Evolutionary conservation across 2,797 vertebrate species (phyloP).

Genomic region (Salarias fasciatus): DNA sequence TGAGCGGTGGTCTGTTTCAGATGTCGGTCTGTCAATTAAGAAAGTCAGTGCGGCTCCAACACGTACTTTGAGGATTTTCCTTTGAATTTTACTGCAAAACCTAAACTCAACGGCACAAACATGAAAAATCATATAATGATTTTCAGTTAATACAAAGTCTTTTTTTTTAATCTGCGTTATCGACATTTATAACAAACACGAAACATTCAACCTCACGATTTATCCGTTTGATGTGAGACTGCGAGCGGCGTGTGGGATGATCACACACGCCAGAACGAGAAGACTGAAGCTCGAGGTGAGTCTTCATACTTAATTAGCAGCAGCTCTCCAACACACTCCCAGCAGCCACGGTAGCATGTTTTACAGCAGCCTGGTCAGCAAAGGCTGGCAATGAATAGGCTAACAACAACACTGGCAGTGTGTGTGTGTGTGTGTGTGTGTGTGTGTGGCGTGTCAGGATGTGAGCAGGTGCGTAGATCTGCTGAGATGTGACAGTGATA

Average conservation of each 20-base stretch:
- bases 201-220: constrained; percentile 28
- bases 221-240: constrained; percentile 31
- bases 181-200: constrained; percentile 24
- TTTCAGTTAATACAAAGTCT: constrained; percentile 5
- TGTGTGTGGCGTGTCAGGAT: constrained; percentile 11
- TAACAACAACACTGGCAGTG: constrained; percentile 18
- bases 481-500: constrained; percentile 29
- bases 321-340: constrained; percentile 40
- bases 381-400: constrained; percentile 39
- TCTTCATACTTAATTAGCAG: constrained; percentile 45
- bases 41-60: constrained; percentile 14
- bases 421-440: constrained; percentile 15
- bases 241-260: constrained; percentile 32
- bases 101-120: not conserved
- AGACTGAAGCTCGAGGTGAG: constrained; percentile 31
- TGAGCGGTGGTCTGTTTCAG: constrained; percentile 39
- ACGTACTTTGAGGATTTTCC: constrained; percentile 1
- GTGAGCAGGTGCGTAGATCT: constrained; percentile 15
- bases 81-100: constrained; percentile 14
- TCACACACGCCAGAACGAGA: constrained; percentile 35
- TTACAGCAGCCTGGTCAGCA: constrained; percentile 52
- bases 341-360: constrained; percentile 52
- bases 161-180: not conserved
- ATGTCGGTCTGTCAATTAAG: constrained; percentile 53
- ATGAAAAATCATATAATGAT: constrained; percentile 4